Evolutionary conservation across 2,888 invertebrate genomes (phyloP).

Genomic region (Clanis bilineata): DNA sequence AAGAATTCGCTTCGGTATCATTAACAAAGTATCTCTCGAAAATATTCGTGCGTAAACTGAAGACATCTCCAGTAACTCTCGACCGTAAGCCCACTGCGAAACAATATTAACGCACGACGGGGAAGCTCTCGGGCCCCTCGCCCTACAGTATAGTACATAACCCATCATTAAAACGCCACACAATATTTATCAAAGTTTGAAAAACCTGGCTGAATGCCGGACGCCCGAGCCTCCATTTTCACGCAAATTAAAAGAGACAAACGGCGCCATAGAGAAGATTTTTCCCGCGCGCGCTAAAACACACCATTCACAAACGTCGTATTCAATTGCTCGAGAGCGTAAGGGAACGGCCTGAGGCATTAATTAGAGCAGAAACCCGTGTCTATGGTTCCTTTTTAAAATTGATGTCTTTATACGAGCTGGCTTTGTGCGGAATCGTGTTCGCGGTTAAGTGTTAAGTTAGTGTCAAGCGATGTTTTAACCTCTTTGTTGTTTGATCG

Average conservation of each 20-base stretch:
- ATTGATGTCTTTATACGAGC: constrained; percentile 72
- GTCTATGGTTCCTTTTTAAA: constrained; percentile 76
- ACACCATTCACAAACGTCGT: constrained; percentile 70
- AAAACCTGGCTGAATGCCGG: constrained; percentile 63
- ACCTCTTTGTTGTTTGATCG: constrained; percentile 41
- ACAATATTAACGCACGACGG: constrained; percentile 78
- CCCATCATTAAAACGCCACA: constrained; percentile 47
- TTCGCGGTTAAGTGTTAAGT: constrained; percentile 66
- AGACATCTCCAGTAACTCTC: constrained; percentile 48
- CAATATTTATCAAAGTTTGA: constrained; percentile 60
- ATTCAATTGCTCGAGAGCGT: constrained; percentile 74
- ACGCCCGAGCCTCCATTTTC: constrained; percentile 73
- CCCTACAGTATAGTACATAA: constrained; percentile 17
- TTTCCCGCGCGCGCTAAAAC: constrained; percentile 69
- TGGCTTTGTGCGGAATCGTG: constrained; percentile 64
- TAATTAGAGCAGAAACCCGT: constrained; percentile 79
- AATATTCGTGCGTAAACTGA: constrained; percentile 68
- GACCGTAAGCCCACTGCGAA: constrained; percentile 56
- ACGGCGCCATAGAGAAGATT: constrained; percentile 66
- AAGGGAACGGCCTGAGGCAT: constrained; percentile 79
- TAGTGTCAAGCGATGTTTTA: constrained; percentile 61
- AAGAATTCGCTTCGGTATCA: constrained; percentile 1
- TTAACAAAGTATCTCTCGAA: constrained; percentile 60
- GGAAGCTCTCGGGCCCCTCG: constrained; percentile 26
- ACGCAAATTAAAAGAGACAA: constrained; percentile 81